These are phyloP conservation scores for Rhea pennata DNA, from an alignment of 2,113 vertebrate genomes.

Conservation along the genomic window DNA sequence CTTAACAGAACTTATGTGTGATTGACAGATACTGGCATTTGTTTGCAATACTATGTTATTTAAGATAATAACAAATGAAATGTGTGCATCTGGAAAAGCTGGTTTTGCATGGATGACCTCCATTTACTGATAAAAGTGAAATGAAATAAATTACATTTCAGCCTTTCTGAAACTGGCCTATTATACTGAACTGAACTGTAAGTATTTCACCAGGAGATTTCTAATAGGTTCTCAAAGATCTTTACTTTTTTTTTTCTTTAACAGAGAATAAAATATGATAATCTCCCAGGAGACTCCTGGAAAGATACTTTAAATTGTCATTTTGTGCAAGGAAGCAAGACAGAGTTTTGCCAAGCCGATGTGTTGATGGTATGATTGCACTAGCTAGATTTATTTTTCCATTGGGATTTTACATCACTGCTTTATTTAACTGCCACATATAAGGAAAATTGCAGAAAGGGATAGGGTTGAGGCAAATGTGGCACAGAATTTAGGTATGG, in stretches of 20 bases:
- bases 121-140: constrained; percentile 58
- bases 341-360: constrained; percentile 23
- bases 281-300: constrained; percentile 19
- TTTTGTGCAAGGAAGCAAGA: constrained; percentile 41
- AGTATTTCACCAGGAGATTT: constrained; percentile 23
- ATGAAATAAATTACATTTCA: constrained; percentile 52
- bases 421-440: neutral
- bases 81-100: constrained; percentile 18
- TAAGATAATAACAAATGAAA: constrained; percentile 45
- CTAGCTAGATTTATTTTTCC: constrained; percentile 29
- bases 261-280: constrained; percentile 19
- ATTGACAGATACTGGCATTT: constrained; percentile 2
- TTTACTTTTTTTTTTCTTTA: neutral
- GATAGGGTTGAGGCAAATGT: neutral
- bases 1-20: neutral
- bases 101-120: constrained; percentile 20
- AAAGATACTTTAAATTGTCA: constrained; percentile 49
- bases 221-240: neutral
- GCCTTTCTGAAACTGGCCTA: neutral
- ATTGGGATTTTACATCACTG: neutral
- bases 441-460: neutral
- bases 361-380: constrained; percentile 37
- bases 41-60: constrained; percentile 15
- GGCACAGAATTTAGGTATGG: neutral
- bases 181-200: constrained; percentile 26